Percentiles rank a stretch among this genome's conserved stretches.
These are phyloP conservation scores for Notothenia rossii DNA, from an alignment of 2,113 vertebrate species.

Conservation along the genomic window DNA sequence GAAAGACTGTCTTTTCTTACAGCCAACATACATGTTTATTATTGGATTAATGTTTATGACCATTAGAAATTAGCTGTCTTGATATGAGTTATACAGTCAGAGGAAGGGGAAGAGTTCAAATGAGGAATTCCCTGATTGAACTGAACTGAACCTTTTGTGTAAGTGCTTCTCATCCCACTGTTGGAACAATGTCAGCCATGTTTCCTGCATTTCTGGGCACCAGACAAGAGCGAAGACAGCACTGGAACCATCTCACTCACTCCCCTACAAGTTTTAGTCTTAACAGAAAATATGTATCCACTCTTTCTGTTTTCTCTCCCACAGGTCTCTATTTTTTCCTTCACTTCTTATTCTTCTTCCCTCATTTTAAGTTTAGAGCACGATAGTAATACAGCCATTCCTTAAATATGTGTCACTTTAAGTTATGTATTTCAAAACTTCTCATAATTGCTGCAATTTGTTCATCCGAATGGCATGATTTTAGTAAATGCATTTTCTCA, in stretches of 20 bases:
- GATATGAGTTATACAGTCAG: conserved; percentile 2
- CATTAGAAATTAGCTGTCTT: conserved; percentile 3
- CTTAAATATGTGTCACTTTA: neutral
- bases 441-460: neutral
- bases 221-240: neutral
- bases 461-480: neutral
- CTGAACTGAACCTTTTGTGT: conserved; percentile 12
- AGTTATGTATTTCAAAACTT: too few relatives aligned
- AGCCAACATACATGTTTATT: conserved; percentile 31
- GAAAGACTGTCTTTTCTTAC: conserved; percentile 31
- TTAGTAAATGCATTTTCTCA: neutral
- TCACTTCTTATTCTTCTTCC: neutral
- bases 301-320: neutral
- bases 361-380: neutral
- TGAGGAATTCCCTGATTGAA: neutral
- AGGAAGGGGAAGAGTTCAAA: neutral
- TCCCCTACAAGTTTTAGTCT: neutral
- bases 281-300: neutral
- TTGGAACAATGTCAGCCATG: neutral
- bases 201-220: conserved; percentile 3
- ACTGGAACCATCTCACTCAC: conserved; percentile 1
- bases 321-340: neutral
- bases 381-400: neutral
- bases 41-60: conserved; percentile 33
- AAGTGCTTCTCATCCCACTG: neutral